Base-by-base conservation (phyloP, 2,888 invertebrate genomes). In the Polia nebulosa region DNA sequence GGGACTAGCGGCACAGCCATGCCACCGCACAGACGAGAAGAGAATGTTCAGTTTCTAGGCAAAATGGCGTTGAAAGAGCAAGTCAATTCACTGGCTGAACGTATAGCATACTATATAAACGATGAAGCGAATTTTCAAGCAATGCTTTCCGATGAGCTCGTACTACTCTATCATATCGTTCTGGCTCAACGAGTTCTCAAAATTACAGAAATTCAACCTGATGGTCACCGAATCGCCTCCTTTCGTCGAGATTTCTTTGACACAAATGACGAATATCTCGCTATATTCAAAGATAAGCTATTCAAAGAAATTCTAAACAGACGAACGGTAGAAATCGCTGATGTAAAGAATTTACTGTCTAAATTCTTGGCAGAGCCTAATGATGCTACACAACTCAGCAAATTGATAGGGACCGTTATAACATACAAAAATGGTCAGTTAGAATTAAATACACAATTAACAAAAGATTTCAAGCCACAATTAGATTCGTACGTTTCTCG, bases 111-210 rank as follows among this genome's bases (percentile, higher is more conserved):
- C 7, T 39, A 29, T 5, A 17, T 36, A 13, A 1, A 20, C 17
- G 5, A 39, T 39, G 29, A 39, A 27, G 20, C 2, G 2, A 56
- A 55, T 6, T 41, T 58, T 49, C 5, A 62, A 51, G 61, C 49
- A 17, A 58, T 78, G 39, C 41, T 80, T 34, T 49, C 49, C 1
- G 44, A 76, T 44, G 67, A 64, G 1, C 47, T 62, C 4, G 36
- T 80, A 13, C 8, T 36, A 4, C 68, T 25, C 5, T 80, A 71
- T n/a, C 82, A 82, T 36, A 68, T 76, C 2, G 44, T 80, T 20
- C 45, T 82, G 4, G 62, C 72, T 0, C 45, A 63, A 25, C 60
- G 39, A 13, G 74, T 80, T 13, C 36, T 82, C 6, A 3, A 62
- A 1, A 17, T 80, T 29, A 60, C 80, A 17, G 59, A 65, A 13